phyloP scores from a whole-genome alignment of 1,140 invertebrate species.

The Calephelis nemesis region DNA sequence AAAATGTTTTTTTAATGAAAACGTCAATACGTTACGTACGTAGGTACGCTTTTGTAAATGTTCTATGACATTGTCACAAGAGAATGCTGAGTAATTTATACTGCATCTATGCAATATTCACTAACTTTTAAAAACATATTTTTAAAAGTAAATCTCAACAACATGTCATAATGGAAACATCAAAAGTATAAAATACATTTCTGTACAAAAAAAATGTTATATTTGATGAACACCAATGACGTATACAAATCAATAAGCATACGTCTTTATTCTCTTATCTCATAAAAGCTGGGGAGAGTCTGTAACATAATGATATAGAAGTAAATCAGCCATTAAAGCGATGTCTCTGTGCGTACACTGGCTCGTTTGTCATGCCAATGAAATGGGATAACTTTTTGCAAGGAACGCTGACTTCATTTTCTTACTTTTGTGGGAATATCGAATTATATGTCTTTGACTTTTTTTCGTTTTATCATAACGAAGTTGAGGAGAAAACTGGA shows the following conservation, averaged over 20 bases:
- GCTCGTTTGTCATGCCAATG: constrained; percentile 69
- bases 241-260: neutral
- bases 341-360: constrained; percentile 42
- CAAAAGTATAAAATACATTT: neutral
- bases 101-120: too few relatives aligned
- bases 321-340: constrained; percentile 65
- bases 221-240: neutral
- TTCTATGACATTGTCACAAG: too few relatives aligned
- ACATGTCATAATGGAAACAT: neutral
- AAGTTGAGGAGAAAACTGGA: neutral
- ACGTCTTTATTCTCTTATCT: constrained; percentile 8
- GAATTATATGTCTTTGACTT: constrained; percentile 42
- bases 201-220: neutral
- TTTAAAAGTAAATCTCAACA: too few relatives aligned
- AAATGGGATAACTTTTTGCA: constrained; percentile 71
- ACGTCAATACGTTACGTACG: too few relatives aligned
- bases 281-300: neutral
- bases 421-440: constrained; percentile 59
- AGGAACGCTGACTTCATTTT: constrained; percentile 60
- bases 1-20: too few relatives aligned
- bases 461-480: neutral
- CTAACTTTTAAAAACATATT: too few relatives aligned
- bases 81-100: too few relatives aligned
- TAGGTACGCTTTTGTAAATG: too few relatives aligned
- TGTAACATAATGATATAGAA: constrained; percentile 34